Evolutionary conservation across 2,888 invertebrate genomes (phyloP).

Genomic region (Priapulus caudatus): DNA sequence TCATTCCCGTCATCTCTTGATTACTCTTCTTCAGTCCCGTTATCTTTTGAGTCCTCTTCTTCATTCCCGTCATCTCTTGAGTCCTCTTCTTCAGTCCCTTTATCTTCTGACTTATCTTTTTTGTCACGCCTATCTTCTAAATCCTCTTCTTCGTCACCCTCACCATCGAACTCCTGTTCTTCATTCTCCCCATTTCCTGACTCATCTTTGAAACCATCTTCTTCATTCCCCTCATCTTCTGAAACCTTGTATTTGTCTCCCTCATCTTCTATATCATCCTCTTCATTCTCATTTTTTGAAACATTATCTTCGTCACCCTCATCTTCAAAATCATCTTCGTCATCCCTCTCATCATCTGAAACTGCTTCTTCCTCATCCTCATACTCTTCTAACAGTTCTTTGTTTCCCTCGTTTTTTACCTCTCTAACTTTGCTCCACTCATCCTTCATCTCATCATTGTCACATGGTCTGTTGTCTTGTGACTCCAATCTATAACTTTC

Average conservation of each 20-base stretch:
- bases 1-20: neutral
- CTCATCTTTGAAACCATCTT: neutral
- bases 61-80: too few species aligned
- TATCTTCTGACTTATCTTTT: neutral
- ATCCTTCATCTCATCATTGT: neutral
- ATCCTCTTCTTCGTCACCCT: conserved; percentile 3
- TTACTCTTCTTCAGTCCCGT: neutral
- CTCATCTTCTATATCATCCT: neutral
- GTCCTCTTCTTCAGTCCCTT: neutral
- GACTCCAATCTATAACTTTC: too few species aligned
- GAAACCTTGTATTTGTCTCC: neutral
- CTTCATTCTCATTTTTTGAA: neutral
- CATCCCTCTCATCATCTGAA: neutral
- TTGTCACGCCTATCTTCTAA: neutral
- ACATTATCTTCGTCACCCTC: too few species aligned
- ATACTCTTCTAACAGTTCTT: neutral
- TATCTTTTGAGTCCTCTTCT: neutral
- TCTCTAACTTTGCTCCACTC: neutral
- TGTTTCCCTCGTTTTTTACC: neutral
- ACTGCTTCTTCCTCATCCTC: neutral
- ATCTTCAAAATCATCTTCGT: neutral
- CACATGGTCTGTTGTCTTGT: too few species aligned
- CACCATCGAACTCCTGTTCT: neutral
- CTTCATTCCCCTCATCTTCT: neutral
- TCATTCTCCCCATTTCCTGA: neutral